Evolutionary conservation across 37 sponge, comb jelly and placozoan species (phyloP).

Genomic region (Theonella swinhoei): DNA sequence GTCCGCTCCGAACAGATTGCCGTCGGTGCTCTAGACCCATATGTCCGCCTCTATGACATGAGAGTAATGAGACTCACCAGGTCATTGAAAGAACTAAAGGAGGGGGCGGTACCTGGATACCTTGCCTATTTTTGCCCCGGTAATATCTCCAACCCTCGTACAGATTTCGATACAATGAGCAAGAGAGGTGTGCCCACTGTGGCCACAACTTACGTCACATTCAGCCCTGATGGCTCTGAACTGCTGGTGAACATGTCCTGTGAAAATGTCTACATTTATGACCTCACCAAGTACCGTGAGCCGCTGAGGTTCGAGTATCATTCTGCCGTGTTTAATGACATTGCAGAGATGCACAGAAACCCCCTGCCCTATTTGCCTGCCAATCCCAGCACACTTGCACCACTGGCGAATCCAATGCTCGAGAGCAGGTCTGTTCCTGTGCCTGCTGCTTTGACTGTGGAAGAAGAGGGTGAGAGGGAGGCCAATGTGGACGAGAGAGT

Average conservation of each 20-base stretch:
- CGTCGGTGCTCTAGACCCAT: conserved; percentile 82
- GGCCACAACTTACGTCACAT: conserved; percentile 75
- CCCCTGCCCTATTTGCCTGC: neutral
- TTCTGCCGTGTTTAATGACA: conserved; percentile 1
- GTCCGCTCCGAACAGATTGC: conserved; percentile 78
- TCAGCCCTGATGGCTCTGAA: conserved; percentile 78
- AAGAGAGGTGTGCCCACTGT: neutral
- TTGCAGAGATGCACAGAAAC: conserved; percentile 3
- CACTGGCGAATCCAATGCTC: neutral
- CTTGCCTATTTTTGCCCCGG: conserved; percentile 62
- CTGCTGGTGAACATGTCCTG: conserved; percentile 81
- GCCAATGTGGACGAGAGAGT: conserved; percentile 13
- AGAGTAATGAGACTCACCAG: conserved; percentile 53
- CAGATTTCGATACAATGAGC: neutral
- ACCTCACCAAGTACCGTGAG: conserved; percentile 9
- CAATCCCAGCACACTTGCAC: conserved; percentile 2
- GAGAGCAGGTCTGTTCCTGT: neutral
- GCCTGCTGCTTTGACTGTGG: neutral
- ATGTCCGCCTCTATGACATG: conserved; percentile 87
- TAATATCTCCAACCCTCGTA: conserved; percentile 22
- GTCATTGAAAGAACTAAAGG: neutral
- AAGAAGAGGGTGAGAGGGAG: neutral
- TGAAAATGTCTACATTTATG: conserved; percentile 86
- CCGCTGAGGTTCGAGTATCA: conserved; percentile 38
- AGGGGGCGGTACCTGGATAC: conserved; percentile 38